A percentile compares a stretch with the other conserved stretches of the same genome.
phyloP scores from a whole-genome alignment of 2,797 vertebrate genomes.

The Molossus molossus region DNA sequence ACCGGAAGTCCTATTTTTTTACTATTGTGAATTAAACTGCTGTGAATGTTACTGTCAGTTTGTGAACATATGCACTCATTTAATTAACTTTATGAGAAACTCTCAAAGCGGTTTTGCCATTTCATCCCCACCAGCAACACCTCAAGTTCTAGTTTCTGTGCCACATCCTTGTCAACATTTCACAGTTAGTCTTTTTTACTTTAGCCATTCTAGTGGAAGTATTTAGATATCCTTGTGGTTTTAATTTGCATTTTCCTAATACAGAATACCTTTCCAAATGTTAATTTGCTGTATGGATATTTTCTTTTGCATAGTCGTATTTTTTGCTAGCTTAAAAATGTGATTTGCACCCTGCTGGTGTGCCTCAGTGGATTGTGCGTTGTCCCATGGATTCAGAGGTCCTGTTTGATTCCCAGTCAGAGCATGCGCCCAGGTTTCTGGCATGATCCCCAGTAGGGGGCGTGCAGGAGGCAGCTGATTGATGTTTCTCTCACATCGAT shows the following conservation, averaged over 20 bases:
- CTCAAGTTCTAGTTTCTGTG: background rate
- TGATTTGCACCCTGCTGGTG: too few relatives aligned
- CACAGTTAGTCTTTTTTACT: background rate
- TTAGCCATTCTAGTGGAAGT: background rate
- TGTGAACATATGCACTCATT: background rate
- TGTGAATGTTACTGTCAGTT: background rate
- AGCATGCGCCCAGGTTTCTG: too few relatives aligned
- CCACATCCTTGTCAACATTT: background rate
- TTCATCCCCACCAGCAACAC: background rate
- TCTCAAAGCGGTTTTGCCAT: background rate
- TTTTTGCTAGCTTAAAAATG: background rate
- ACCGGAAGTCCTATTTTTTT: background rate
- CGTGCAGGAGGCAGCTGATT: too few relatives aligned
- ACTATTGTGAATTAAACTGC: background rate
- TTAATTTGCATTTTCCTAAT: background rate
- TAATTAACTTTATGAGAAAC: background rate
- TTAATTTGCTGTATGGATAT: too few relatives aligned
- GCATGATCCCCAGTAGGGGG: too few relatives aligned
- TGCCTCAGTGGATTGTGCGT: too few relatives aligned
- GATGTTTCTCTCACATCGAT: too few relatives aligned
- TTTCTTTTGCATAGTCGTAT: background rate
- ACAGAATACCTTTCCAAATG: background rate
- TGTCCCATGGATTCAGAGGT: too few relatives aligned
- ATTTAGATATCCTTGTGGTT: background rate
- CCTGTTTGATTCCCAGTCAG: too few relatives aligned